Conservation (phyloP, 2,113 vertebrate genomes). For the Cephalopholis sonnerati region DNA sequence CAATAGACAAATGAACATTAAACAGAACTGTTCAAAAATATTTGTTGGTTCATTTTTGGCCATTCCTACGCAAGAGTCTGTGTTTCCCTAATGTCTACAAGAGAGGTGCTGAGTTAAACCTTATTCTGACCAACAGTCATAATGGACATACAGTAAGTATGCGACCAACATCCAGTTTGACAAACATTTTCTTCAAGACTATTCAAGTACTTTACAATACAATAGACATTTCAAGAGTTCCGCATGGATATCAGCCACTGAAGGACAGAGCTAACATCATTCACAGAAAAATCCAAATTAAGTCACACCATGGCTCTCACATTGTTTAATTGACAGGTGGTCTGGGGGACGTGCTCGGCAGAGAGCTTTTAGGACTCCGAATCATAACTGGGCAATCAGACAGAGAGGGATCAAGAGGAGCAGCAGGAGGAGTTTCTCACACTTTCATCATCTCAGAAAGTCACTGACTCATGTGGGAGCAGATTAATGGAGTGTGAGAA, state of each 20-base stretch:
- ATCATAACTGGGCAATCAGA: slow-evolving; percentile 25
- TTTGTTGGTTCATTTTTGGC: too few species aligned
- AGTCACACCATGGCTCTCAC: background rate
- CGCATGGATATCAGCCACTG: background rate
- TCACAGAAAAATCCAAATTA: background rate
- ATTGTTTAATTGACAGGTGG: background rate
- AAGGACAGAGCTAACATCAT: background rate
- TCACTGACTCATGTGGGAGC: slow-evolving; percentile 48
- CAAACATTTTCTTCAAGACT: too few species aligned
- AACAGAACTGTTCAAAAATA: too few species aligned
- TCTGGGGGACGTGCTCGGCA: background rate
- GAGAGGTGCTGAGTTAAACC: background rate
- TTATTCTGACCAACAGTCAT: background rate
- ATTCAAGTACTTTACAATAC: background rate
- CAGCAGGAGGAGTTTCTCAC: slow-evolving; percentile 44
- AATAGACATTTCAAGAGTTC: background rate
- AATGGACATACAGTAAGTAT: background rate
- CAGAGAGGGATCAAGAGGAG: slow-evolving; percentile 25
- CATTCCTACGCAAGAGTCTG: too few species aligned
- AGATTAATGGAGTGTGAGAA: slow-evolving; percentile 42
- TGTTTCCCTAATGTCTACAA: background rate
- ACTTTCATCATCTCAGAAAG: slow-evolving; percentile 67
- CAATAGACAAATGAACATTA: too few species aligned
- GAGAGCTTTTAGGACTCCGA: slow-evolving; percentile 18
- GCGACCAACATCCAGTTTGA: background rate